These are phyloP conservation scores for Platycheirus rosarum DNA, from an alignment of 2,888 invertebrate species.

Conservation along the genomic window DNA sequence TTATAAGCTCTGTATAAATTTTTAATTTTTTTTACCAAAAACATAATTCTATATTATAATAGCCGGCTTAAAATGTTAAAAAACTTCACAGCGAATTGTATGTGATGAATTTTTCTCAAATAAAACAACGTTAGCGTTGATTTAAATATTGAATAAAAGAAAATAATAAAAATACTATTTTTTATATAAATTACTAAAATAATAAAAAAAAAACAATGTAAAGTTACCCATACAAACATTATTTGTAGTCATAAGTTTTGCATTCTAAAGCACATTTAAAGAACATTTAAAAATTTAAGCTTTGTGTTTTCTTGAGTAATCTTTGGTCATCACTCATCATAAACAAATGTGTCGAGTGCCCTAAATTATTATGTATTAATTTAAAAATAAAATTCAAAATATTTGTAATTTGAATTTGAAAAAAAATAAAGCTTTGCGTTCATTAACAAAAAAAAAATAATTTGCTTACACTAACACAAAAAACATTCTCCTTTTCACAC, in stretches of 20 bases:
- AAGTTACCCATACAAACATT: conserved; percentile 25
- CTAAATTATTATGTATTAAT: conserved; percentile 19
- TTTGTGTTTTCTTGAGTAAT: conserved; percentile 1
- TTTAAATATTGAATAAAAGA: conserved; percentile 9
- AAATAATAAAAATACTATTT: conserved; percentile 39
- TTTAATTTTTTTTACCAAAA: too few species aligned
- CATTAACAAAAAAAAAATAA: conserved; percentile 43
- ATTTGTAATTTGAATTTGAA: conserved; percentile 38
- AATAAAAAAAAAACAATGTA: conserved; percentile 2
- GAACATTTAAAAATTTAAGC: conserved; percentile 16
- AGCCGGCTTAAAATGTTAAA: conserved; percentile 14
- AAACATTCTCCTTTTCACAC: conserved; percentile 55
- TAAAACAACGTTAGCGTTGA: conserved; percentile 34
- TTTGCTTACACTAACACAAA: conserved; percentile 64
- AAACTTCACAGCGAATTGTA: conserved; percentile 64
- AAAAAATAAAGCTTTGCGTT: conserved; percentile 63
- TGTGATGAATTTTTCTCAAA: conserved; percentile 57
- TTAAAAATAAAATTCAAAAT: conserved; percentile 32
- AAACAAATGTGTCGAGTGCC: not conserved
- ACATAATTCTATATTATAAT: too few species aligned
- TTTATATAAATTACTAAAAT: conserved; percentile 30
- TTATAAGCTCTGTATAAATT: too few species aligned
- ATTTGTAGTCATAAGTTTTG: conserved; percentile 43
- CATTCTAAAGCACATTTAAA: conserved; percentile 52
- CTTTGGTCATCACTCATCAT: not conserved